Conservation (phyloP, 1,140 invertebrate species). For the Heterodera schachtii region DNA sequence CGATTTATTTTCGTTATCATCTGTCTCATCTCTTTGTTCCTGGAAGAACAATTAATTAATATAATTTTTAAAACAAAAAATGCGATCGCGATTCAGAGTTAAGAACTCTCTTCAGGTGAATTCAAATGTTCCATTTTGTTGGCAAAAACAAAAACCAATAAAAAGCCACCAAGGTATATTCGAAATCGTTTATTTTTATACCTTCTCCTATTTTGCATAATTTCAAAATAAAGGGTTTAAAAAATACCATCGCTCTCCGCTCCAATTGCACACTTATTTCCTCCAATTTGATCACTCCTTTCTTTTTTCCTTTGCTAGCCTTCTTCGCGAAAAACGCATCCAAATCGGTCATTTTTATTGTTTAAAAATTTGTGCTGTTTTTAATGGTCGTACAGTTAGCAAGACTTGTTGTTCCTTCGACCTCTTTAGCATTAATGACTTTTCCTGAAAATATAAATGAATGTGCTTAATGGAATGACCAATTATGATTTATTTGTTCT, state of each 20-base stretch:
- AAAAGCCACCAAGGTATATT: no score
- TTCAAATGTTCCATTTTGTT: no score
- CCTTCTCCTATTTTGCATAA: no score
- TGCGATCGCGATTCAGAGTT: no score
- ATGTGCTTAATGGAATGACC: no score
- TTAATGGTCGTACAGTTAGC: background rate
- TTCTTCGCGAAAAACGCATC: conserved; percentile 42
- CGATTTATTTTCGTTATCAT: conserved; percentile 16
- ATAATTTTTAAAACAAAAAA: no score
- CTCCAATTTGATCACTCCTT: conserved; percentile 37
- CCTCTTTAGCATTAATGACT: background rate
- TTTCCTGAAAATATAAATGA: background rate
- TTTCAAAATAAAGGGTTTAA: background rate
- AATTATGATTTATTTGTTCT: no score
- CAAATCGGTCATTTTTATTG: conserved; percentile 25
- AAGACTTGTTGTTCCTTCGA: background rate
- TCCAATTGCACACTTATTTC: conserved; percentile 38
- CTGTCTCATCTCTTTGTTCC: conserved; percentile 39
- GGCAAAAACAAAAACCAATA: no score
- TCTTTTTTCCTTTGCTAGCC: conserved; percentile 36
- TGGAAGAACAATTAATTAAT: conserved; percentile 22
- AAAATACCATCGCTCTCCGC: conserved; percentile 31
- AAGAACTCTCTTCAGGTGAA: no score
- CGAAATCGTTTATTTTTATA: no score
- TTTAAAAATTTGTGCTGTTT: background rate